Evolutionary conservation across 2,888 invertebrate species (phyloP), one percentile per base, ranked within the genome.

Genomic region (Trisateles emortualis): DNA sequence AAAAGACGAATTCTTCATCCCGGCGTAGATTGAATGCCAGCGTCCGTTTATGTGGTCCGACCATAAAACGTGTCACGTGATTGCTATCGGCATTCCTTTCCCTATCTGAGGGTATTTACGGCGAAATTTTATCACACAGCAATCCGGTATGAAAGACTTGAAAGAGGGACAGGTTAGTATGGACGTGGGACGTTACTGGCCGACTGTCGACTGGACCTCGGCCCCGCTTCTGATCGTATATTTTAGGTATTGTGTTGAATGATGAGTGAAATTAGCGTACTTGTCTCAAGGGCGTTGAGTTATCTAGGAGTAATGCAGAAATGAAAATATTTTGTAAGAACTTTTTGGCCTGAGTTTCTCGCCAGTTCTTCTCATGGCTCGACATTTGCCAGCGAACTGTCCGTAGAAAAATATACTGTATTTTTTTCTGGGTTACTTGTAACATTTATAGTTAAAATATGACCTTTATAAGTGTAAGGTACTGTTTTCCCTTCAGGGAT

Each of bases 121-220:
- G 78, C 72, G 72, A 80, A 80, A 81, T 82, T 80, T 79, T 83
- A 82, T 83, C 80, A 77, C 80, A 73, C 72, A 45, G 53, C 63
- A 70, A 69, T 71, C 76, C 78, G 66, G 72, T 71, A 66, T 65
- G 65, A 61, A 66, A 62, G 58, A 57, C 69, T 64, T 65, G 62
- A 59, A 60, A 61, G 59, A 56, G 55, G 67, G 73, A 78, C 80
- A 73, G 77, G 81, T 79, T 77, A 50, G 38, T 42, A 29, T 6
- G 45, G 63, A 71, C 76, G 79, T 80, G 76, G 80, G 78, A 72
- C 58, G 81, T 68, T n/a, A 71, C 71, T 60, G 61, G 68, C 62
- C 46, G 44, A 45, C 35, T 58, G 63, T 52, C 52, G 32, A 35
- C 43, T 42, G 51, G 38, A 30, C 11, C n/a, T n/a, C n/a, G n/a